Conservation (phyloP, 2,888 invertebrate species). For the Agrochola macilenta region DNA sequence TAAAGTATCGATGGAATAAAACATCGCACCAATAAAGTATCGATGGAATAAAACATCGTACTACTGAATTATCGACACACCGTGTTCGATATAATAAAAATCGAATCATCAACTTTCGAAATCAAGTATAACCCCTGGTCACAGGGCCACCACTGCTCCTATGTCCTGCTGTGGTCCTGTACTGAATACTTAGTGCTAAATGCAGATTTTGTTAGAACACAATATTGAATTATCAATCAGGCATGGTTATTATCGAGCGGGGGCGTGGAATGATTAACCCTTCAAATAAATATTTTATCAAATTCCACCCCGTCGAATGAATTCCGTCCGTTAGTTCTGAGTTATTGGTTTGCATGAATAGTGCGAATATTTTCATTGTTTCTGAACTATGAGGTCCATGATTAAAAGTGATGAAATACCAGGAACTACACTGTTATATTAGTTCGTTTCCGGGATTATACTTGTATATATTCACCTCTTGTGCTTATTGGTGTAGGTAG, state of each 20-base stretch:
- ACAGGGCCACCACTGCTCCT: too few species aligned
- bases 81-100: background rate
- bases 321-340: constrained; percentile 1
- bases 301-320: background rate
- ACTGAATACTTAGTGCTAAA: too few species aligned
- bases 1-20: too few species aligned
- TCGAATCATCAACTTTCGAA: background rate
- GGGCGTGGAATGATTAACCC: background rate
- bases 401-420: background rate
- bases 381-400: background rate
- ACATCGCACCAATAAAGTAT: too few species aligned
- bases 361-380: constrained; percentile 4
- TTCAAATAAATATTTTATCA: constrained; percentile 11
- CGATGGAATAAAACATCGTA: too few species aligned
- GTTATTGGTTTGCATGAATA: background rate
- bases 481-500: too few species aligned
- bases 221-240: background rate
- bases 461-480: too few species aligned
- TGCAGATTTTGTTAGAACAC: too few species aligned
- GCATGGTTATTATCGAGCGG: background rate
- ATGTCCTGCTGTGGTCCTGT: too few species aligned
- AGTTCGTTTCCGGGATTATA: background rate
- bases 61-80: background rate
- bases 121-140: background rate
- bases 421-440: background rate